Base-by-base conservation (phyloP, 2,797 vertebrate species). In the Micropoecilia bifurca region DNA sequence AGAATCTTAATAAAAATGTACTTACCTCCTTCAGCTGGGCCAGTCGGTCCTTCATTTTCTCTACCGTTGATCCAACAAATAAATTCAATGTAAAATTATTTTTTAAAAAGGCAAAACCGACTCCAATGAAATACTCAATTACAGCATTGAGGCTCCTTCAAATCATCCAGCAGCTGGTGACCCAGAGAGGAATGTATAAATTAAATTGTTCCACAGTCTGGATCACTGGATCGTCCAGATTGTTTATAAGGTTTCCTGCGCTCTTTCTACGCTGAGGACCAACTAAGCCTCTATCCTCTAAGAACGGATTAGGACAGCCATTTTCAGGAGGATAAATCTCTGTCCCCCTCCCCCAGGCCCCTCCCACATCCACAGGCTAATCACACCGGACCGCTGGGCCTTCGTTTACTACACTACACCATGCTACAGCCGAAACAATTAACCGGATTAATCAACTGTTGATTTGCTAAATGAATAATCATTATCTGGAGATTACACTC, bases 1-100 rank as follows among this genome's bases (percentile, higher is more conserved):
- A 25, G 20, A 71, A n/a, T 28, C 16, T 36, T 39, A 61, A 4
- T 10, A 36, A 59, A 36, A 39, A 76, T 33, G 10, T 30, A 30
- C 89, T 71, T 90, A 96, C 96, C 94, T 95, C 94, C 74, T 96
- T 96, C 80, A 96, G 89, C 81, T 96, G 96, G 2, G 95, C 95
- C 89, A 96, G 88, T 69, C 96, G 93, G 81, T 96, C 96, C 90
- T 96, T 96, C 96, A 96, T 96, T 61, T 88, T 94, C 36, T 79
- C 1, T 48, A 55, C 57, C 69, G 46, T 22, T 18, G 16, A 16
- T 50, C 68, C 61, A 80, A 72, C 46, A 5, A 28, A 59, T 20
- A 0, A 14, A 0, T 28, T 10, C n/a, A 66, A 16, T 1, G 53
- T 12, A 69, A 33, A 53, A 7, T 6, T 9, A 48, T 22, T 22